Percentiles rank a stretch among this genome's conserved stretches.
phyloP scores from a whole-genome alignment of 1,140 invertebrate genomes.

The Reticulitermes speratus region DNA sequence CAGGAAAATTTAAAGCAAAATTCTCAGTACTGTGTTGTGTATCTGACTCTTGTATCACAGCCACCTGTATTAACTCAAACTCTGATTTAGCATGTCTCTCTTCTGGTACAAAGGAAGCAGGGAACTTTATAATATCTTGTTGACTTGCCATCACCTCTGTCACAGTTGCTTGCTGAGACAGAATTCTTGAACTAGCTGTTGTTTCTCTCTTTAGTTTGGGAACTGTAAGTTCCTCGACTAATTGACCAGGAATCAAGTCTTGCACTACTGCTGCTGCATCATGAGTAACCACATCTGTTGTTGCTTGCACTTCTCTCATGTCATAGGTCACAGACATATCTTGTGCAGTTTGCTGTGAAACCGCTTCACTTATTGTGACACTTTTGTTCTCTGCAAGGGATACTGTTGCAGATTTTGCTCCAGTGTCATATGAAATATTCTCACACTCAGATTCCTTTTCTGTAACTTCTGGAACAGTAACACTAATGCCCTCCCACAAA shows the following conservation, averaged over 20 bases:
- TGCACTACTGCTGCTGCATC: slow-evolving; percentile 31
- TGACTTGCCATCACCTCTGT: not conserved
- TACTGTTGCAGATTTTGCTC: slow-evolving; percentile 28
- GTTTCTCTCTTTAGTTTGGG: slow-evolving; percentile 16
- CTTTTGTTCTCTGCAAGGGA: slow-evolving; percentile 31
- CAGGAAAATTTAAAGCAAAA: not conserved
- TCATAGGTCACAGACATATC: slow-evolving; percentile 33
- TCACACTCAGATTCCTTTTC: slow-evolving; percentile 27
- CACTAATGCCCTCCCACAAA: slow-evolving; percentile 26
- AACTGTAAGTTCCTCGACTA: slow-evolving; percentile 30
- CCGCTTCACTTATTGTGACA: slow-evolving; percentile 34
- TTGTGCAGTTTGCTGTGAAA: slow-evolving; percentile 35
- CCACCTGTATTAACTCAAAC: slow-evolving; percentile 21
- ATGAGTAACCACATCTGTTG: slow-evolving; percentile 32
- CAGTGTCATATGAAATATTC: slow-evolving; percentile 14
- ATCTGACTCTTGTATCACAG: not conserved
- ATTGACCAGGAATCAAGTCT: slow-evolving; percentile 30
- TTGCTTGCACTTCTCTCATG: slow-evolving; percentile 29
- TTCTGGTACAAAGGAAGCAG: not conserved
- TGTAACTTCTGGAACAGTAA: slow-evolving; percentile 19
- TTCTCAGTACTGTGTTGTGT: not conserved
- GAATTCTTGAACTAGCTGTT: slow-evolving; percentile 9
- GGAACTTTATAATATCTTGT: not conserved
- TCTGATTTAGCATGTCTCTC: not conserved
- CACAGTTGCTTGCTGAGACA: not conserved